phyloP scores from a whole-genome alignment of 2,888 invertebrate species.

The Andrena haemorrhoa region DNA sequence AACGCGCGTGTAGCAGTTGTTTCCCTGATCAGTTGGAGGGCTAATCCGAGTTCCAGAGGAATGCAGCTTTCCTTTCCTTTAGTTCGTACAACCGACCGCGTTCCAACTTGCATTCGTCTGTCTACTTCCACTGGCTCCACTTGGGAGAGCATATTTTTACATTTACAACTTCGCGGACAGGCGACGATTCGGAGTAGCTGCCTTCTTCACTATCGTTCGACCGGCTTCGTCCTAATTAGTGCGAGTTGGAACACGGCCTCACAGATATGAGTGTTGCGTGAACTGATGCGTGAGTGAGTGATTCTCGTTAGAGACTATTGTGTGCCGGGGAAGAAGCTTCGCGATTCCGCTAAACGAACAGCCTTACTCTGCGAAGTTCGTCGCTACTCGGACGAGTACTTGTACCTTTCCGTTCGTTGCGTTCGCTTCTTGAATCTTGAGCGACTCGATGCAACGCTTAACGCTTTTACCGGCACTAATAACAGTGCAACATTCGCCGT shows the following conservation, averaged over 20 bases:
- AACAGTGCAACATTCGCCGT: not conserved
- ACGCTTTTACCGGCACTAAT: conserved; percentile 9
- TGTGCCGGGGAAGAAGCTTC: conserved; percentile 24
- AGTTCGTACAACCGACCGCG: conserved; percentile 60
- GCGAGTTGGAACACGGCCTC: conserved; percentile 78
- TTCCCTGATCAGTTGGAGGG: not conserved
- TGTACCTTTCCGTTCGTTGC: not conserved
- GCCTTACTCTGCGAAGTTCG: not conserved
- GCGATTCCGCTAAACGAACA: conserved; percentile 22
- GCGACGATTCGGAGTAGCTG: not conserved
- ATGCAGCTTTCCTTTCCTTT: conserved; percentile 17
- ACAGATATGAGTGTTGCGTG: conserved; percentile 48
- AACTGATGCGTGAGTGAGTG: conserved; percentile 30
- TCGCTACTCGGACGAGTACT: conserved; percentile 1
- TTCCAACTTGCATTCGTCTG: conserved; percentile 71
- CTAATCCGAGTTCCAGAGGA: conserved; percentile 26
- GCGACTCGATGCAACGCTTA: not conserved
- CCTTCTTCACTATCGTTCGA: conserved; percentile 31
- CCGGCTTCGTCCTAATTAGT: conserved; percentile 41
- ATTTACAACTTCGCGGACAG: not conserved
- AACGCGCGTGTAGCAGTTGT: not conserved
- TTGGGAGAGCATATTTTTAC: not conserved
- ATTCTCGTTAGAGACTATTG: conserved; percentile 37
- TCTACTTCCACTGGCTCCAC: not conserved
- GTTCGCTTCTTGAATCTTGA: not conserved